Evolutionary conservation across 2,888 invertebrate genomes (phyloP), one percentile per base, ranked within the genome.

Genomic region (Protophormia terraenovae): DNA sequence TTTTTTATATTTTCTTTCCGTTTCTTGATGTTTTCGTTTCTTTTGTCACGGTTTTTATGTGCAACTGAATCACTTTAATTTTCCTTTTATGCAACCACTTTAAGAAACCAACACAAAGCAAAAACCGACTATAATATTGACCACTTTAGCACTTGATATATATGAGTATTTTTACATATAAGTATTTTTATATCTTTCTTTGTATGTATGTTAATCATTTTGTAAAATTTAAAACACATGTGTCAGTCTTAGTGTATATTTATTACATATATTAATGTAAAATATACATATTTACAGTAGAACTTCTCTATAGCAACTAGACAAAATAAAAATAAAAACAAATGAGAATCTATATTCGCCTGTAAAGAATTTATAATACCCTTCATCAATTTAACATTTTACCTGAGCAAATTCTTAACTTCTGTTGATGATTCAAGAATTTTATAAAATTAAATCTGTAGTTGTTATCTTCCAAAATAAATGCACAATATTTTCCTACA

Each of bases 21-120:
- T n/a, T 58, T 53, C n/a, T 38, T 69, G 8, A 45, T 75, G 55
- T 69, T 32, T 55, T 62, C 22, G 27, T 27, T 45, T 27, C 69
- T 50, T 41, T 69, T 55, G 24, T 45, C 8, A 29, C 14, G 58
- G 22, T 45, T 41, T 38, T 32, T 67, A 55, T 78, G 62, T 38
- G 60, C 80, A 80, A 55, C 12, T 77, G 72, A 75, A 75, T 27
- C 32, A 50, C 45, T 67, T 77, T 3, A 5, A 8, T 50, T 27
- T 12, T 14, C 19, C 45, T 67, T 71, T 72, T 53, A 79, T 76
- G n/a, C 67, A 58, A 53, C 55, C 47, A 72, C 24, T 41, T 60
- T n/a, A 66, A 45, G 29, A 29, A 14, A 6, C 29, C 32, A 38
- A 2, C 2, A 3, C 2, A 55, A 32, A 67, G 24, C 7, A 22